Evolutionary conservation across 2,888 invertebrate genomes (phyloP), one percentile per base, ranked within the genome.

Genomic region (Drosophila ezoana): DNA sequence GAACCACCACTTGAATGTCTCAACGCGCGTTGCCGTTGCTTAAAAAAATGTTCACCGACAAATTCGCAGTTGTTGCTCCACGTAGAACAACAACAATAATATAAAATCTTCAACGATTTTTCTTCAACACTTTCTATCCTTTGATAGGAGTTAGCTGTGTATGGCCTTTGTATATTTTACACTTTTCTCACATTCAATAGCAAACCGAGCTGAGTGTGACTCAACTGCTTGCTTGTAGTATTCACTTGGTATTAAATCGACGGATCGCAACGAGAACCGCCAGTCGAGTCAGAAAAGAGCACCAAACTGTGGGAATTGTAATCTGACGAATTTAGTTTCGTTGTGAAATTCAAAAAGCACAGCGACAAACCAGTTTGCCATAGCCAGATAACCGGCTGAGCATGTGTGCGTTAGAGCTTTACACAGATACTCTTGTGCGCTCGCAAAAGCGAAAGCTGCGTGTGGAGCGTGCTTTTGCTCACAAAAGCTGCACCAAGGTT

Each of bases 281-380:
- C 49, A 49, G 4, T 8, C 49, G 44, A 59, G 40, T 28, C 48
- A 58, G 45, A 67, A 80, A 73, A 64, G 62, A 51, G 45, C 37
- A 43, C 56, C 45, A 56, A 52, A 75, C 71, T 74, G 67, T 38
- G 45, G 11, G 44, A 47, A 40, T 33, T 38, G 57, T 49, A 59
- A 20, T 54, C 64, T 40, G 41, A 44, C 56, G 84, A 81, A 90
- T 89, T 90, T 86, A 85, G 79, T 83, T 90, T 89, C 77, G 90
- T 90, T 90, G 90, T 90, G 90, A 90, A 90, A 90, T 90, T 90
- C 90, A 82, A 75, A 90, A 90, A 84, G 78, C 88, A 56, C 75
- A 44, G 44, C 14, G 62, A 23, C 23, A 75, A 84, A 86, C 85
- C 73, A 23, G 85, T 89, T 81, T 86, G 45, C 56, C 49, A 76